phyloP scores from a whole-genome alignment of 2,113 vertebrate genomes.

The Chloropsis hardwickii region DNA sequence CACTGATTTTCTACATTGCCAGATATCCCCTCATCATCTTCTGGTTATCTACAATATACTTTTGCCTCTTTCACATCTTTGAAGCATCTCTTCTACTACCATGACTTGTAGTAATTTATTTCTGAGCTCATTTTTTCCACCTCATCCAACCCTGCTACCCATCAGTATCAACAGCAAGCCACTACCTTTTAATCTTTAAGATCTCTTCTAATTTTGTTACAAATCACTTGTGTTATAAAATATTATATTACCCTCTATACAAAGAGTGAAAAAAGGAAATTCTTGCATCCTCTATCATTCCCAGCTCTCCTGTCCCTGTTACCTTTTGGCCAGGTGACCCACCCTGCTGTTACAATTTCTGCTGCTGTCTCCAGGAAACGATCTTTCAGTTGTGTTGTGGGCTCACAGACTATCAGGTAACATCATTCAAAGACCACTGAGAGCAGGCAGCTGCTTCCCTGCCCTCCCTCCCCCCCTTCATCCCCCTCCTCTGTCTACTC shows the following conservation, averaged over 20 bases:
- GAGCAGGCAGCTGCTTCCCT: neutral
- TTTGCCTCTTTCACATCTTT: neutral
- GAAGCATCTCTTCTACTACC: neutral
- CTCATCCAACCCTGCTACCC: neutral
- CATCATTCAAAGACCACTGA: neutral
- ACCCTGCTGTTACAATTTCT: neutral
- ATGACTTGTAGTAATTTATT: neutral
- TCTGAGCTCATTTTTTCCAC: neutral
- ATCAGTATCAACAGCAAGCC: neutral
- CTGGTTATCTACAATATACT: neutral
- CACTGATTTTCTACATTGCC: neutral
- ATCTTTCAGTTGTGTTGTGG: neutral
- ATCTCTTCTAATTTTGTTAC: neutral
- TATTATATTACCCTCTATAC: neutral
- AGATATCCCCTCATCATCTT: neutral
- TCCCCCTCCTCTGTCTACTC: neutral
- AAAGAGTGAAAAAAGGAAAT: neutral
- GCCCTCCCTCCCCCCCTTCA: rapidly evolving
- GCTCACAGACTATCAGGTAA: neutral
- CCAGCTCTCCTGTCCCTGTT: neutral
- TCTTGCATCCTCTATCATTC: neutral
- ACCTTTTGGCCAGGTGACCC: neutral
- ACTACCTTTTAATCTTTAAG: neutral
- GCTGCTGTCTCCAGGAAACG: neutral
- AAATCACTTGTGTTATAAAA: neutral